Conservation (phyloP, 1,140 invertebrate species). For the Drosophila cardini region DNA sequence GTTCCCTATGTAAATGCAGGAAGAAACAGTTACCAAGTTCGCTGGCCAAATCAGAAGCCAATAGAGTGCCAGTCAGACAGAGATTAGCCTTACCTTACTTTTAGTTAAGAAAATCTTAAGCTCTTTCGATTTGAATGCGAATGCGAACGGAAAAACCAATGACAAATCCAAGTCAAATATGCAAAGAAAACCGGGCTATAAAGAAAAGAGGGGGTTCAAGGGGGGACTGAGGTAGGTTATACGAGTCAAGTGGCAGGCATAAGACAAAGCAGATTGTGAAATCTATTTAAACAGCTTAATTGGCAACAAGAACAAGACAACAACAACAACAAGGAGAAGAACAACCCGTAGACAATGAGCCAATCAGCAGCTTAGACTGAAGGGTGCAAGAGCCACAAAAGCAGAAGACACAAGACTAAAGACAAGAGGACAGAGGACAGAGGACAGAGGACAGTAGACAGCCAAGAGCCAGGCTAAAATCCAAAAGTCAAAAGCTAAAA, state of each 20-base stretch:
- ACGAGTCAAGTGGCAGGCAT: constrained; percentile 55
- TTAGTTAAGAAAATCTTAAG: constrained; percentile 63
- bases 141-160: constrained; percentile 34
- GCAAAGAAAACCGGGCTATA: constrained; percentile 57
- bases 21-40: constrained; percentile 56
- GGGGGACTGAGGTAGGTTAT: background rate
- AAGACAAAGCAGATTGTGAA: constrained; percentile 59
- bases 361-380: constrained; percentile 62
- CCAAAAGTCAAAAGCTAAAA: constrained; percentile 36
- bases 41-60: constrained; percentile 80
- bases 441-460: too few species aligned
- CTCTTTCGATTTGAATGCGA: constrained; percentile 72
- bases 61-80: constrained; percentile 51
- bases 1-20: constrained; percentile 4
- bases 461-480: constrained; percentile 28
- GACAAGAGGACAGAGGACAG: background rate
- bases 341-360: constrained; percentile 46
- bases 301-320: constrained; percentile 50
- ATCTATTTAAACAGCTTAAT: constrained; percentile 81
- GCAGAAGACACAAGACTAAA: constrained; percentile 17
- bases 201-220: background rate
- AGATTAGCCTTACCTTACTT: constrained; percentile 61
- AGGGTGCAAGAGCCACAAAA: constrained; percentile 60
- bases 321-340: background rate
- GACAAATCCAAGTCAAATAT: constrained; percentile 83